A percentile compares a stretch with the other conserved stretches of the same genome.
phyloP scores from a whole-genome alignment of 2,888 invertebrate genomes.

The Pseudanteris insignis region DNA sequence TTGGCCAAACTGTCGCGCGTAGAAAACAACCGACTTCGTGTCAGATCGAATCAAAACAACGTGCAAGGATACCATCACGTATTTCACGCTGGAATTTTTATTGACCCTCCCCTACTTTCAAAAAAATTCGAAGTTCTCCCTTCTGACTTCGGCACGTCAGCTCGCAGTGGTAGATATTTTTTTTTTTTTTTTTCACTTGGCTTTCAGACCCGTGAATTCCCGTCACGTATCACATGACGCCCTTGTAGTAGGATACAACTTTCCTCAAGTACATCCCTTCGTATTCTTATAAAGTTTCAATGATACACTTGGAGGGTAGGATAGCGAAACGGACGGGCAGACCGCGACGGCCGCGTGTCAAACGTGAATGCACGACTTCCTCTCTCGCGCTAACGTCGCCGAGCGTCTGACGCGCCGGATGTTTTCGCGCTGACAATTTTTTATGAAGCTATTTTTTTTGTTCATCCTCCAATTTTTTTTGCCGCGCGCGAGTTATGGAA shows the following conservation, averaged over 20 bases:
- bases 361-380: slow-evolving; percentile 18
- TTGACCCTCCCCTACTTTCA: slow-evolving; percentile 15
- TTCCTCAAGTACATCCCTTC: slow-evolving; percentile 33
- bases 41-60: too few relatives aligned
- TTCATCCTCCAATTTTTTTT: too few relatives aligned
- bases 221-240: slow-evolving; percentile 28
- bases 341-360: slow-evolving; percentile 10
- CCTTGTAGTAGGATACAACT: slow-evolving; percentile 36
- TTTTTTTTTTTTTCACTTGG: slow-evolving; percentile 9
- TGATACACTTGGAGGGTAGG: slow-evolving; percentile 18
- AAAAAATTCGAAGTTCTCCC: background rate
- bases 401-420: slow-evolving; percentile 10
- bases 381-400: slow-evolving; percentile 5
- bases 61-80: too few relatives aligned
- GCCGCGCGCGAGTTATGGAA: slow-evolving; percentile 10
- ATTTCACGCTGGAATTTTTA: slow-evolving; percentile 10
- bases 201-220: slow-evolving; percentile 16
- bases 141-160: background rate
- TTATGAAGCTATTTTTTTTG: slow-evolving; percentile 7
- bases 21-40: too few relatives aligned
- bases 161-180: too few relatives aligned
- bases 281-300: slow-evolving; percentile 40
- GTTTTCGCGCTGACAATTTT: slow-evolving; percentile 16
- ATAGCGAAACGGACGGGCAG: slow-evolving; percentile 11
- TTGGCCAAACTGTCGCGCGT: too few relatives aligned